Percentiles rank a stretch among this genome's conserved stretches.
Conservation (phyloP, 2,888 invertebrate species). For the Torymus auratus region DNA sequence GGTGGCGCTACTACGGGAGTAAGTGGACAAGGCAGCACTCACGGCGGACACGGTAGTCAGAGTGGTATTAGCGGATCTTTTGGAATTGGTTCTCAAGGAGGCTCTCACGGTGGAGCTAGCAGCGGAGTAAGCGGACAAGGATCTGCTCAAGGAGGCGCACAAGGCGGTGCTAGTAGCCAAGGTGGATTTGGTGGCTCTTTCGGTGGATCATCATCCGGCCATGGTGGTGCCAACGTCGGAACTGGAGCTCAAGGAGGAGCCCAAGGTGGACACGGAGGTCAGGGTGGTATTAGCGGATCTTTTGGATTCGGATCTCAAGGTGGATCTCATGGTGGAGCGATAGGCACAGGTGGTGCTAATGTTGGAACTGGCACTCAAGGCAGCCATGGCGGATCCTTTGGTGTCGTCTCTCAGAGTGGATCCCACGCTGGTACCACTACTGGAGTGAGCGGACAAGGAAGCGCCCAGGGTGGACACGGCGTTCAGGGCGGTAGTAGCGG, state of each 20-base stretch:
- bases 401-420: background rate
- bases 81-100: background rate
- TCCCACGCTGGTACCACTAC: background rate
- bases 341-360: background rate
- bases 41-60: background rate
- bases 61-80: too few species aligned
- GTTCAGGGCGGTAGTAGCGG: too few species aligned
- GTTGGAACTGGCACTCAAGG: background rate
- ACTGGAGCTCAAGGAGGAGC: constrained; percentile 9
- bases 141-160: background rate
- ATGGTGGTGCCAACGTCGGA: background rate
- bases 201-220: background rate
- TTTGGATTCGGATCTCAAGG: too few species aligned
- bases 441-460: background rate
- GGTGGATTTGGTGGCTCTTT: background rate
- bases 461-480: background rate
- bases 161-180: background rate
- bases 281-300: background rate
- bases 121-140: background rate
- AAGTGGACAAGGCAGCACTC: background rate
- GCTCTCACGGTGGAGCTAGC: background rate
- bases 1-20: background rate
- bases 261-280: background rate
- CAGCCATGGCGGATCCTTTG: background rate
- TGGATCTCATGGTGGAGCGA: background rate